phyloP scores from a whole-genome alignment of 2,797 vertebrate species.

The Poeciliopsis gracilis region DNA sequence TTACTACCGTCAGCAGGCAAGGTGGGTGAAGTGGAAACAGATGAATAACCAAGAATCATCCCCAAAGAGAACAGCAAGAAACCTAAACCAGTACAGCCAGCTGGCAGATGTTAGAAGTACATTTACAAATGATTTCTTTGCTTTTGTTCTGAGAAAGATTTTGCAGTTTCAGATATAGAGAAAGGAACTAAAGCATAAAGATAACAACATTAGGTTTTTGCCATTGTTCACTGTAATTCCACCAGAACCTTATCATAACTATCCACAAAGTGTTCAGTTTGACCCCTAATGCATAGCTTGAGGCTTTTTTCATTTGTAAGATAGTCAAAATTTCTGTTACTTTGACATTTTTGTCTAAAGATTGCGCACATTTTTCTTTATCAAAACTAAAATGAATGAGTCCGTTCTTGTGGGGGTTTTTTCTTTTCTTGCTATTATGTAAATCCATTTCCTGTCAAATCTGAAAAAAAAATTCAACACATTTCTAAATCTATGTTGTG shows the following conservation, averaged over 20 bases:
- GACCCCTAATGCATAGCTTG: neutral
- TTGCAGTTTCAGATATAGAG: neutral
- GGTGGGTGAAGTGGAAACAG: neutral
- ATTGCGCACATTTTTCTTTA: neutral
- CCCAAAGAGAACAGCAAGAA: neutral
- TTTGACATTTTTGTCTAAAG: neutral
- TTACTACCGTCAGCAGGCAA: too few relatives aligned
- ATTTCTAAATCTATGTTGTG: slow-evolving; percentile 8
- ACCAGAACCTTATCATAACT: neutral
- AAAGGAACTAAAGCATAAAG: neutral
- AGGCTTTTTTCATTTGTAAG: neutral
- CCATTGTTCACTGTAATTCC: neutral
- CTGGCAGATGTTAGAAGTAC: neutral
- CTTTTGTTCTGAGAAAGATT: neutral
- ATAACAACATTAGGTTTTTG: neutral
- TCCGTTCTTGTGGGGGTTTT: neutral
- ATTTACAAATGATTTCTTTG: neutral
- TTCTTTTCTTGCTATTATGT: neutral
- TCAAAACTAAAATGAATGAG: neutral
- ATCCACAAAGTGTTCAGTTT: neutral
- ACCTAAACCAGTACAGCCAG: neutral
- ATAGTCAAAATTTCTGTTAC: neutral
- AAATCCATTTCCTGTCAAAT: neutral
- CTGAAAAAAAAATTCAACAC: neutral
- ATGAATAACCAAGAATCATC: neutral